These are phyloP conservation scores for Metaphire vulgaris DNA, from an alignment of 1,140 invertebrate genomes.

Conservation along the genomic window DNA sequence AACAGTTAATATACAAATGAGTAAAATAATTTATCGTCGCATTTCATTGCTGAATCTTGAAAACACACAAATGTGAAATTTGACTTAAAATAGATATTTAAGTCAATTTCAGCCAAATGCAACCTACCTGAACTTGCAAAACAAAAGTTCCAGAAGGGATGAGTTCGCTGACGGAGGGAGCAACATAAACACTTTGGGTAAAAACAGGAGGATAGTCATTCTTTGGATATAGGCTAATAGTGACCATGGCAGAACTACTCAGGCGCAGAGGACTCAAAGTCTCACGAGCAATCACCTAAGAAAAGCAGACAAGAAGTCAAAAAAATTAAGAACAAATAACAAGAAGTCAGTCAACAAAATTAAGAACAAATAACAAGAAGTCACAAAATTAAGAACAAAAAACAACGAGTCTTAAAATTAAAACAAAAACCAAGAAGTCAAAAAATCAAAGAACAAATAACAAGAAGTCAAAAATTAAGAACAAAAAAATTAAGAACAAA, in stretches of 20 bases:
- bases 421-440: no score
- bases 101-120: no score
- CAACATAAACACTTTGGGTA: background rate
- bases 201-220: background rate
- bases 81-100: no score
- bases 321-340: background rate
- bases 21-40: no score
- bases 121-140: background rate
- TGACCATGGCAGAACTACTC: background rate
- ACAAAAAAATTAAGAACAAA: no score
- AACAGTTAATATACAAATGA: no score
- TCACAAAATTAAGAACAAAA: no score
- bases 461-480: no score
- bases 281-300: background rate
- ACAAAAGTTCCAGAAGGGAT: background rate
- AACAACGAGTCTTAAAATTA: no score
- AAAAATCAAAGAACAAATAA: no score
- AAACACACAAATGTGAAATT: no score
- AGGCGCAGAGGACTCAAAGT: background rate
- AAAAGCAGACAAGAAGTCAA: background rate
- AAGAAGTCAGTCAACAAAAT: background rate
- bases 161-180: background rate
- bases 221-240: background rate
- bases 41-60: no score
- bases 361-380: background rate